Percentiles rank a stretch among this genome's conserved stretches.
Conservation (phyloP, 2,888 invertebrate species). For the Ernsta delagoae region DNA sequence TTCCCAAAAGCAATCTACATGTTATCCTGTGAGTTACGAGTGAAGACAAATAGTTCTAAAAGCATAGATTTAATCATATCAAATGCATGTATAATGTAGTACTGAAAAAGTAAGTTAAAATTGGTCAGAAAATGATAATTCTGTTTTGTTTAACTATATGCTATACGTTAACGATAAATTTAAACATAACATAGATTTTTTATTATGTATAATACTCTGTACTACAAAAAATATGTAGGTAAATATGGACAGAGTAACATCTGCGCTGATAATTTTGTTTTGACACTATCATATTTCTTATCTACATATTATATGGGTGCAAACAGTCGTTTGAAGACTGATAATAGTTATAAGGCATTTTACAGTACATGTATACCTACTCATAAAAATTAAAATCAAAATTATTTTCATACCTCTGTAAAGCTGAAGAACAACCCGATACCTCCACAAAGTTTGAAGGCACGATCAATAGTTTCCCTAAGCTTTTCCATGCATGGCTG, state of each 20-base stretch:
- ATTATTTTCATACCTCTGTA: conserved; percentile 91
- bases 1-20: not conserved
- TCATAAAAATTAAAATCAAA: not conserved
- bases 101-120: no score
- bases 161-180: no score
- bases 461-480: conserved; percentile 92
- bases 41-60: no score
- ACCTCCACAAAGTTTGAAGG: conserved; percentile 95
- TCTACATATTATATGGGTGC: conserved; percentile 9
- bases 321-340: conserved; percentile 18
- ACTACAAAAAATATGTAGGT: not conserved
- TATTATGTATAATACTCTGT: no score
- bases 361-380: not conserved
- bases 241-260: conserved; percentile 16
- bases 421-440: conserved; percentile 98
- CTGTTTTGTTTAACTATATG: no score
- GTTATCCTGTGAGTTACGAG: no score
- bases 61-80: no score
- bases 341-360: conserved; percentile 11
- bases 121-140: no score
- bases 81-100: no score
- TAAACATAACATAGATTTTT: no score
- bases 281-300: conserved; percentile 23
- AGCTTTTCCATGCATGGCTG: conserved; percentile 89
- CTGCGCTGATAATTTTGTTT: conserved; percentile 18